Percentiles rank a stretch among this genome's conserved stretches.
phyloP scores from a whole-genome alignment of 2,888 invertebrate genomes.

The Pelosia muscerda region DNA sequence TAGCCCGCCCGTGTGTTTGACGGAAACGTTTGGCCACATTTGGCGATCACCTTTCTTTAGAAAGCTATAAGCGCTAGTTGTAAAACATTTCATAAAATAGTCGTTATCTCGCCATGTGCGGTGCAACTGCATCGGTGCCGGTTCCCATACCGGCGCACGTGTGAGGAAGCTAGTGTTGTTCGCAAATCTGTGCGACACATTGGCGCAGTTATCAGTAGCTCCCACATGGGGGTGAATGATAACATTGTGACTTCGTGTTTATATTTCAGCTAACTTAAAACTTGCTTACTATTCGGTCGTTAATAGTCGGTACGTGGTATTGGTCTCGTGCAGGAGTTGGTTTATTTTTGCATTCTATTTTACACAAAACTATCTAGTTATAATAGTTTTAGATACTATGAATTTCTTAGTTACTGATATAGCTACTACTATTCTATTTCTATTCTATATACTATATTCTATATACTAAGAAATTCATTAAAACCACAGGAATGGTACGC shows the following conservation, averaged over 20 bases:
- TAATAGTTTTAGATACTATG: too few species aligned
- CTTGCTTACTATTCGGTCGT: neutral
- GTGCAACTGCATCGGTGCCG: constrained; percentile 54
- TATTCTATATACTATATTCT: too few species aligned
- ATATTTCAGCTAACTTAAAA: constrained; percentile 9
- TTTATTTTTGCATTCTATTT: neutral
- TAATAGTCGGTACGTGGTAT: neutral
- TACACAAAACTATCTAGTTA: neutral
- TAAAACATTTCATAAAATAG: constrained; percentile 82
- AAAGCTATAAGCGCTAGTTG: constrained; percentile 74
- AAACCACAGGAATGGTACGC: too few species aligned
- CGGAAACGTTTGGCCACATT: constrained; percentile 70
- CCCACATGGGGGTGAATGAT: constrained; percentile 58
- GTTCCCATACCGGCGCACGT: constrained; percentile 77
- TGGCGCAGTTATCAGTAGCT: constrained; percentile 64
- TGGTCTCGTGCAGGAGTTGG: constrained; percentile 3
- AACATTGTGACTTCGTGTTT: constrained; percentile 41
- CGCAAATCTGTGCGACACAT: constrained; percentile 83
- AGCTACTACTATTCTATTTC: too few species aligned
- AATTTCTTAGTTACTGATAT: too few species aligned
- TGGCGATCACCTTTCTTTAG: constrained; percentile 82
- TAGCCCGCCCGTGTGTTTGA: constrained; percentile 54
- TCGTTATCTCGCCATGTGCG: constrained; percentile 76
- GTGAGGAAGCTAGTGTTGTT: constrained; percentile 67
- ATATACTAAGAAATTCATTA: too few species aligned